Percentiles rank a stretch among this genome's conserved stretches.
Conservation (phyloP, 2,113 vertebrate genomes). For the Capra hircus region DNA sequence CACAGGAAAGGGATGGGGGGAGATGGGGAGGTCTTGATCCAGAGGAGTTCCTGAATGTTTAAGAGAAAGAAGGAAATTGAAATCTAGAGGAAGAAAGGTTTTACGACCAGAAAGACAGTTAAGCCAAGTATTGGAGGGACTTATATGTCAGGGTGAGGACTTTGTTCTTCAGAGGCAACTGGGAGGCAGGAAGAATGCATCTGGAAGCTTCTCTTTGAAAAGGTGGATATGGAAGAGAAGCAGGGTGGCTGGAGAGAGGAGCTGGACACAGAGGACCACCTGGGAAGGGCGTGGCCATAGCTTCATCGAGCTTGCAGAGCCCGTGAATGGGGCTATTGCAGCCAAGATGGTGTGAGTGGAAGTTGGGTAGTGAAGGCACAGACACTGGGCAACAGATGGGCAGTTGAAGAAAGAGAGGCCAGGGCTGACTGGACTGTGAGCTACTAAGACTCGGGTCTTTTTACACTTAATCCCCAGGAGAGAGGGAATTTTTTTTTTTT, state of each 20-base stretch:
- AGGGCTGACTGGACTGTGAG: background rate
- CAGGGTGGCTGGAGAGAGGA: background rate
- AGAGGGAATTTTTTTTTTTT: background rate
- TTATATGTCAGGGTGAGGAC: background rate
- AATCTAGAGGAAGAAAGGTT: background rate
- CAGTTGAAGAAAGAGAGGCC: background rate
- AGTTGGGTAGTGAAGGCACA: background rate
- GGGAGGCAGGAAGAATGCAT: background rate
- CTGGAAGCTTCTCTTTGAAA: background rate
- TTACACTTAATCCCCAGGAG: background rate
- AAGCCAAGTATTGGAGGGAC: background rate
- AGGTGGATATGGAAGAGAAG: background rate
- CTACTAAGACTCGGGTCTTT: background rate
- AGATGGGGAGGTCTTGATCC: background rate
- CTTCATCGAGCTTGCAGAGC: too few relatives aligned
- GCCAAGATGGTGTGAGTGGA: background rate
- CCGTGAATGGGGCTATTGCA: fast-evolving
- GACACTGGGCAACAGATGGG: background rate
- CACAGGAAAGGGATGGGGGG: background rate
- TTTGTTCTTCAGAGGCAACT: background rate
- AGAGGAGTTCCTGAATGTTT: background rate
- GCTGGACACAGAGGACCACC: background rate
- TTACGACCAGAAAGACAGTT: background rate
- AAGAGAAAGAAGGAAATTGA: background rate
- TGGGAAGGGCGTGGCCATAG: fast-evolving